Evolutionary conservation across 2,797 vertebrate genomes (phyloP).

Genomic region (Rhynchotus rufescens): DNA sequence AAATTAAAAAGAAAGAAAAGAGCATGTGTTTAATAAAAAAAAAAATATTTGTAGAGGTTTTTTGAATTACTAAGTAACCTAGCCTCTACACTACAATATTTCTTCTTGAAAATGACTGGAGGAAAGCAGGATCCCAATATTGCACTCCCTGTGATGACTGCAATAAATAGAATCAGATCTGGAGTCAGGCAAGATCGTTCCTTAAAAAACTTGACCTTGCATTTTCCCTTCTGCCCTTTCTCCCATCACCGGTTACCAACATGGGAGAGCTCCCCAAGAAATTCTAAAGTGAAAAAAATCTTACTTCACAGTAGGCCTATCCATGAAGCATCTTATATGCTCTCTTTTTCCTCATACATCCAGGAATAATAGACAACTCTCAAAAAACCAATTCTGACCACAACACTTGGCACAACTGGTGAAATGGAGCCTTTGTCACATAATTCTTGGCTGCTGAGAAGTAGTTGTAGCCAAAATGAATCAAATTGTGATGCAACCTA

Average conservation of each 20-base stretch:
- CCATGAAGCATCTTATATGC: background rate
- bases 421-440: background rate
- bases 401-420: background rate
- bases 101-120: background rate
- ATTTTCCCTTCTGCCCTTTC: background rate
- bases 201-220: background rate
- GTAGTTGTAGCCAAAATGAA: background rate
- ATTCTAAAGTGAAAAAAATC: background rate
- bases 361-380: conserved; percentile 6
- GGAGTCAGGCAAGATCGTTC: background rate
- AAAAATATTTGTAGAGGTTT: background rate
- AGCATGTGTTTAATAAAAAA: background rate
- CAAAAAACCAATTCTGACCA: conserved; percentile 5
- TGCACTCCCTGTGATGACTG: background rate
- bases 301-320: background rate
- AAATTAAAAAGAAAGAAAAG: background rate
- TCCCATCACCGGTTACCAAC: background rate
- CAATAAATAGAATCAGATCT: background rate
- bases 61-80: conserved; percentile 17
- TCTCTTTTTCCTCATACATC: background rate
- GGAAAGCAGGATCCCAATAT: background rate
- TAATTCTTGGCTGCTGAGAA: background rate
- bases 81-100: background rate
- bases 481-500: background rate
- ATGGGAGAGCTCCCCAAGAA: background rate